Evolutionary conservation across 2,113 vertebrate species (phyloP).

Genomic region (Crypturellus undulatus): DNA sequence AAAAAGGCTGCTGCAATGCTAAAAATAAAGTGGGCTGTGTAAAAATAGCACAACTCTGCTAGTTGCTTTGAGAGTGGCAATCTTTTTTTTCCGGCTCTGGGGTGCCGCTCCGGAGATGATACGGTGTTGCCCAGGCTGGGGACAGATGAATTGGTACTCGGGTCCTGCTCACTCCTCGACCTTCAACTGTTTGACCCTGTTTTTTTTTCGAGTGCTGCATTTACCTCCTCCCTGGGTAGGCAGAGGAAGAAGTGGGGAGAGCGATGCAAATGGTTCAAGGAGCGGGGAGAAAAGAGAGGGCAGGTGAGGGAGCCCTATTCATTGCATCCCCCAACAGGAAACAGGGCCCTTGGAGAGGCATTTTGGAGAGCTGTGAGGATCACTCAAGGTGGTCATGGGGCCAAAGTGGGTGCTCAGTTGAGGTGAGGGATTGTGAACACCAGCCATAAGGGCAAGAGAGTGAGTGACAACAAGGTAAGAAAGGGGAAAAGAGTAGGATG

Average conservation of each 20-base stretch:
- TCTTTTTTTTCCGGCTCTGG: slow-evolving; percentile 38
- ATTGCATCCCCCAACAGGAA: neutral
- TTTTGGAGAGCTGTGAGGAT: too few relatives aligned
- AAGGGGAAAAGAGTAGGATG: too few relatives aligned
- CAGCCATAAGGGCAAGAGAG: too few relatives aligned
- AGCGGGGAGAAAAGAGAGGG: neutral
- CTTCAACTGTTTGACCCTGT: too few relatives aligned
- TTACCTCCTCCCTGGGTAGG: neutral
- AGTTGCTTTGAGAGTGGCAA: slow-evolving; percentile 63
- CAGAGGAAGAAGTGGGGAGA: neutral
- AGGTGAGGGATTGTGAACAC: too few relatives aligned
- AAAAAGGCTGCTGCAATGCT: slow-evolving; percentile 53
- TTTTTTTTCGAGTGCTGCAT: too few relatives aligned
- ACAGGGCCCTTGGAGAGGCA: too few relatives aligned
- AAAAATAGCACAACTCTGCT: slow-evolving; percentile 79
- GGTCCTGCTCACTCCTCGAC: too few relatives aligned
- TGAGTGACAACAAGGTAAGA: too few relatives aligned
- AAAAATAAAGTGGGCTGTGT: slow-evolving; percentile 69
- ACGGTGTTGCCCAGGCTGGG: neutral
- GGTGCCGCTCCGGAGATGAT: neutral
- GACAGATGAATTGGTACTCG: too few relatives aligned
- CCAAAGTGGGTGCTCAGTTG: too few relatives aligned
- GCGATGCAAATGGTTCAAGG: neutral
- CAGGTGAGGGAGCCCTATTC: neutral
- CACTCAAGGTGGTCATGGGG: too few relatives aligned